Base-by-base conservation (phyloP, 2,888 invertebrate genomes). In the Heteromyza rotundicornis region DNA sequence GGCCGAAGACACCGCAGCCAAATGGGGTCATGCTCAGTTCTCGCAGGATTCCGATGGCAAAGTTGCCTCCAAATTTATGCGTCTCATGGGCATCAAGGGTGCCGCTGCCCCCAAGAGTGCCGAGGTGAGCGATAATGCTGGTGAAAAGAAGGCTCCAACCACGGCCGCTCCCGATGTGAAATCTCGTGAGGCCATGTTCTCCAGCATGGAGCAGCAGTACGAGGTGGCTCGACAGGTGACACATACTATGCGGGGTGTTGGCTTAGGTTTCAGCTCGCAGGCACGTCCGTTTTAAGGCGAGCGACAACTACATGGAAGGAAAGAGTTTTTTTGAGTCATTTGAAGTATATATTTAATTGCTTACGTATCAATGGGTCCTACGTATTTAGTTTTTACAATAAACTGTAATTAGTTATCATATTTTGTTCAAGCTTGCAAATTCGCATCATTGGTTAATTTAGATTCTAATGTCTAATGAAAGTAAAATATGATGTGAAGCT, bases 201-300 rank as follows among this genome's bases (percentile, higher is more conserved):
- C 89, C 68, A 91, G 92, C 55, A 92, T 98, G 90, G 97, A 98
- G 78, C 92, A 94, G 70, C 97, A 98, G 81, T 98, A 98, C 79
- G 96, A 97, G 82, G 94, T 95, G 57, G 98, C 98, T 0, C 87
- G 98, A 35, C 93, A 96, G 67, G 92, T 95, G 19, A 98, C 98
- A 0, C 98, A 98, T 84, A 96, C 97, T 10, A 96, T 97, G 88
- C 87, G 97, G 1, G 94, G 94, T 1, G 91, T 94, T 0, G 94
- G 94, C 0, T 85, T 94, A 32, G 94, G 94, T 56, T 94, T 94
- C 83, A 86, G 87, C 47, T 86, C 86, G 22, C 85, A 86, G 68
- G 80, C 85, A 24, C 79, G 88, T 20, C 82, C 78, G 62, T 81
- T 75, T 64, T 81, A 71, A 64, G 8, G 40, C 40, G 40, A 40